Evolutionary conservation across 2,113 vertebrate species (phyloP), one percentile per base, ranked within the genome.

Genomic region (Terrapene triunguis): DNA sequence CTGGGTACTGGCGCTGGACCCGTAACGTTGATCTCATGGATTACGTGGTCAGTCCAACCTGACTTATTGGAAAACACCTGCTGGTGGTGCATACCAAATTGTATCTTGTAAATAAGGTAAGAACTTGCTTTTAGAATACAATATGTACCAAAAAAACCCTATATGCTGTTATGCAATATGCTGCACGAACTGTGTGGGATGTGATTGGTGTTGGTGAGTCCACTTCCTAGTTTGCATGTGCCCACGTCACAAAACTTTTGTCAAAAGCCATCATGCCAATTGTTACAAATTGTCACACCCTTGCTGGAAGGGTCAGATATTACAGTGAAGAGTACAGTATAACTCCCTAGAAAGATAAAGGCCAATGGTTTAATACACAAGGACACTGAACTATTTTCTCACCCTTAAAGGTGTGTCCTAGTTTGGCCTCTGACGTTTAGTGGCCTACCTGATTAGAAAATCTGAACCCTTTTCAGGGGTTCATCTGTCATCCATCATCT

Each of bases 401-500:
- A 85, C 29, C 62, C 22, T 53, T 86, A 76, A 84, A 89, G 85
- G 13, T 80, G 32, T 14, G 84, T 62, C n/a, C 21, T 53, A 19
- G 19, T 82, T 88, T 88, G 62, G 10, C 90, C 85, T 47, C 25
- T 80, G 57, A 72, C 10, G 10, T 84, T 89, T 94, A 53, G 17
- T 35, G 32, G 76, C 22, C 38, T 0, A 0, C 47, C 32, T 83
- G 54, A 91, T 85, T 4, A 85, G 81, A 92, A 94, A 91, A 42
- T 10, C 50, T 90, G 59, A 80, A 85, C 85, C 3, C 17, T 84
- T 78, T 74, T 87, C 50, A 87, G 89, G 79, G 84, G 50, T 50
- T 92, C 74, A 54, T 87, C 92, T 91, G 62, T 82, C 65, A 54
- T 89, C 95, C 94, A 81, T 47, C 24, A 25, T 78, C 25, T 94